Evolutionary conservation across 2,888 invertebrate species (phyloP).

Genomic region (Rotaria macrura): DNA sequence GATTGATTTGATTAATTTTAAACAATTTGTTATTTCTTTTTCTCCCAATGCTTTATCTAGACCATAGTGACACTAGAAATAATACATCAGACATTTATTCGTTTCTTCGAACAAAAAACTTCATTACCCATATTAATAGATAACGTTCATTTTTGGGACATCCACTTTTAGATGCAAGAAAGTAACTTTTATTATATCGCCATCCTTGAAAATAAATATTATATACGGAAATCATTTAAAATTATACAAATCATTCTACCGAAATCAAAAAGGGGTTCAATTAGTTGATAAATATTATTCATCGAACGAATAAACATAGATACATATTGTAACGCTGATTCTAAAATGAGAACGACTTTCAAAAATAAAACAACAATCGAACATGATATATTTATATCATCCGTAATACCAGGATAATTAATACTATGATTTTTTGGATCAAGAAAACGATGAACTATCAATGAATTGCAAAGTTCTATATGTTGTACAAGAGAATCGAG

Average conservation of each 20-base stretch:
- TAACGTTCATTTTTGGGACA: conserved; percentile 40
- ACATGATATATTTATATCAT: not conserved
- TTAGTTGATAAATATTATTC: conserved; percentile 66
- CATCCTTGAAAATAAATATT: conserved; percentile 56
- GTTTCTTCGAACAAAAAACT: not conserved
- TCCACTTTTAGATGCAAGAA: conserved; percentile 57
- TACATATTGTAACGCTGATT: conserved; percentile 74
- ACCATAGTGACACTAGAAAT: conserved; percentile 59
- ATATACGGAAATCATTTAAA: conserved; percentile 17
- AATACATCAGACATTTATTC: not conserved
- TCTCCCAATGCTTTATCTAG: conserved; percentile 65
- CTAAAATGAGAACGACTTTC: conserved; percentile 52
- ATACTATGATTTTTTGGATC: conserved; percentile 73
- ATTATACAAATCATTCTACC: conserved; percentile 46
- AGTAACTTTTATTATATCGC: conserved; percentile 75
- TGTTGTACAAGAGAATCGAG: conserved; percentile 64
- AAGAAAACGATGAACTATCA: conserved; percentile 72
- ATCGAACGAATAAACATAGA: conserved; percentile 75
- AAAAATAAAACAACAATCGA: not conserved
- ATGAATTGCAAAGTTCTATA: conserved; percentile 66
- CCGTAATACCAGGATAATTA: conserved; percentile 64
- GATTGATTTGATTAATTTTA: conserved; percentile 41
- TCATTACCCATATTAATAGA: conserved; percentile 61
- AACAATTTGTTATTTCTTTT: conserved; percentile 43
- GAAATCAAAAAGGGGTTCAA: conserved; percentile 67